These are phyloP conservation scores for Drosophila lacicola DNA, from an alignment of 2,888 invertebrate genomes.

Conservation along the genomic window DNA sequence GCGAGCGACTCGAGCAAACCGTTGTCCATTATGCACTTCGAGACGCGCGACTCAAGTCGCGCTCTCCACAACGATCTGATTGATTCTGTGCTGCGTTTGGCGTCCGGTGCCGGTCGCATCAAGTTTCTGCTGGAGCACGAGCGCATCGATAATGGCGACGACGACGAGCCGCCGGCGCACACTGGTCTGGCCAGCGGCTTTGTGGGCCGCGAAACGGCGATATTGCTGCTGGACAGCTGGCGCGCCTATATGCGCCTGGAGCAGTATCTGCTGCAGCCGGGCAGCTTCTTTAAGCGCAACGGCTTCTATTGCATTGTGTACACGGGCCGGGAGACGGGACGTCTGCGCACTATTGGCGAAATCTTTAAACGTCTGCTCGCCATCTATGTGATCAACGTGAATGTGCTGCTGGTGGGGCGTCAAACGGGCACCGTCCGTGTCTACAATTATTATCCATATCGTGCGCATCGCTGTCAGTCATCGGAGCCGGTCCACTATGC, in stretches of 20 bases:
- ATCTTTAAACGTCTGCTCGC: conserved; percentile 80
- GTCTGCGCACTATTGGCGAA: conserved; percentile 55
- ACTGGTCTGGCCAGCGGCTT: conserved; percentile 12
- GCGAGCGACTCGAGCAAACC: conserved; percentile 60
- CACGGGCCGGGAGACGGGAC: conserved; percentile 66
- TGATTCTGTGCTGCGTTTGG: conserved; percentile 42
- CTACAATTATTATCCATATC: conserved; percentile 82
- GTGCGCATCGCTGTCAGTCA: conserved; percentile 67
- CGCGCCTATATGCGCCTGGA: conserved; percentile 69
- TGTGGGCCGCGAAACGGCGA: conserved; percentile 45
- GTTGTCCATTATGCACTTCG: conserved; percentile 69
- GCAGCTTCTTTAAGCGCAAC: conserved; percentile 67
- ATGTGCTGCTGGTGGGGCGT: conserved; percentile 64
- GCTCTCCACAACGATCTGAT: conserved; percentile 74
- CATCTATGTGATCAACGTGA: conserved; percentile 80
- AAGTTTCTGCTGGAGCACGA: conserved; percentile 56
- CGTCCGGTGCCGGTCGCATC: conserved; percentile 30
- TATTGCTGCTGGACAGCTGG: conserved; percentile 78
- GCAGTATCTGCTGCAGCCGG: conserved; percentile 50
- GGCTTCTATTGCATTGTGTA: conserved; percentile 79
- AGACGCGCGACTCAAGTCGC: conserved; percentile 49
- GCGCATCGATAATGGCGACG: neutral
- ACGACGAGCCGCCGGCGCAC: conserved; percentile 3
- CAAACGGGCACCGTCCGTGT: conserved; percentile 52
- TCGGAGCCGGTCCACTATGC: conserved; percentile 67